Base-by-base conservation (phyloP, 2,888 invertebrate genomes). In the Plutella xylostella region DNA sequence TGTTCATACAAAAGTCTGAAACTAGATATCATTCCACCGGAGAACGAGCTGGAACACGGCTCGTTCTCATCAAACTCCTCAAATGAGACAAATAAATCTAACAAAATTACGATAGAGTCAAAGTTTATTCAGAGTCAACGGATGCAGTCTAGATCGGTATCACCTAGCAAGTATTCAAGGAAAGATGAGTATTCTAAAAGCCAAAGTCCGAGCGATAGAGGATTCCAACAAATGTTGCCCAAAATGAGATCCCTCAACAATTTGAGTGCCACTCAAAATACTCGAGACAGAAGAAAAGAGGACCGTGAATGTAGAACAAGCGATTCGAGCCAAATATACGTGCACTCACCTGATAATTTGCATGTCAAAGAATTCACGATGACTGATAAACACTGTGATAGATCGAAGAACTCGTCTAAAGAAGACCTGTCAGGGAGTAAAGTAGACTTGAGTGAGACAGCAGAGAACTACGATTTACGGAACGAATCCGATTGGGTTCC, bases 1-100 rank as follows among this genome's bases (percentile, higher is more conserved):
- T 91, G 92, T 31, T 87, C 88, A 0, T 84, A 84, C 51, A 83
- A 78, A 65, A 85, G 83, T 59, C 63, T 85, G 2, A 77, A 79
- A 60, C 58, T 87, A 34, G 85, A 86, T 48, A 63, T 82, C 2
- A 82, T 83, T 19, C 82, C 82, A 0, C 68, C 77, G 1, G 82
- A 82, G 54, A 76, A 80, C 31, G 80, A 79, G 50, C 34, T 71
- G 1, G 79, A 83, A 63, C 72, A 76, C 7, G 65, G 79, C 2
- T 82, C 82, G 0, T 15, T 77, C 1, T 80, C 80, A 0, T 80
- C 80, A 1, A 77, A 75, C 15, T 82, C 82, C 0, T 82, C 82
- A 0, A 77, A 69, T 0, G 65, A 63, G 45, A 79, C 78, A 0
- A 74, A 72, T 50, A 45, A 69, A 6, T 74, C 74, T 2, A 40